These are phyloP conservation scores for Orthonychiurus folsomi DNA, from an alignment of 2,888 invertebrate genomes.

Conservation along the genomic window DNA sequence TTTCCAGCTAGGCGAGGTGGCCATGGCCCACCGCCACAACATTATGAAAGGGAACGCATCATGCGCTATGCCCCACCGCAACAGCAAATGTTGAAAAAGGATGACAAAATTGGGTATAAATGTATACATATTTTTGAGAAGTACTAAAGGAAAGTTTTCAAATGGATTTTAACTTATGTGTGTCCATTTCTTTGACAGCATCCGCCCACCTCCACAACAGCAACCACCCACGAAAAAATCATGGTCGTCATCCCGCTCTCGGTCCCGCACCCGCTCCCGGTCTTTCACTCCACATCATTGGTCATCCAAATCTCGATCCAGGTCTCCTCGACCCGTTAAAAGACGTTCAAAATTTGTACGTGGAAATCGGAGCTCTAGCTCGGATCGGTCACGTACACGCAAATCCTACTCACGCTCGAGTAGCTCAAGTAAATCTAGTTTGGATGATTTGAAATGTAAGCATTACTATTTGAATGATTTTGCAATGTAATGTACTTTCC, in stretches of 20 bases:
- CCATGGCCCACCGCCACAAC: constrained; percentile 18
- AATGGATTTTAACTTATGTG: too few species aligned
- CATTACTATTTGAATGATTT: too few species aligned
- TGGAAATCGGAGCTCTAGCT: constrained; percentile 20
- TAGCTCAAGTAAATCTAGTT: too few species aligned
- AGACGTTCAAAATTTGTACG: constrained; percentile 26
- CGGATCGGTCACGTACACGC: too few species aligned
- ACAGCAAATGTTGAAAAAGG: not conserved
- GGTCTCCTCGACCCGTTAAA: not conserved
- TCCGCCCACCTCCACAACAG: too few species aligned
- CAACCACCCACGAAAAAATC: too few species aligned
- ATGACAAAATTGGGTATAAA: not conserved
- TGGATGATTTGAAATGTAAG: too few species aligned
- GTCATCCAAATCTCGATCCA: constrained; percentile 9
- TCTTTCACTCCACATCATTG: constrained; percentile 17
- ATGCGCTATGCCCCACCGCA: constrained; percentile 27
- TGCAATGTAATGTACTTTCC: too few species aligned
- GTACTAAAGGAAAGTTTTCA: too few species aligned
- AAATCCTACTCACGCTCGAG: too few species aligned
- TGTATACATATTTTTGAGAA: not conserved
- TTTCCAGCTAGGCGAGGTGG: constrained; percentile 16
- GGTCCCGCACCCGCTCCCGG: constrained; percentile 36
- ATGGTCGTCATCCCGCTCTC: constrained; percentile 43
- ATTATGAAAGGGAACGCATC: too few species aligned
- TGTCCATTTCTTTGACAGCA: too few species aligned